A percentile compares a stretch with the other conserved stretches of the same genome.
phyloP scores from a whole-genome alignment of 2,888 invertebrate species.

The Camponotus fellah region DNA sequence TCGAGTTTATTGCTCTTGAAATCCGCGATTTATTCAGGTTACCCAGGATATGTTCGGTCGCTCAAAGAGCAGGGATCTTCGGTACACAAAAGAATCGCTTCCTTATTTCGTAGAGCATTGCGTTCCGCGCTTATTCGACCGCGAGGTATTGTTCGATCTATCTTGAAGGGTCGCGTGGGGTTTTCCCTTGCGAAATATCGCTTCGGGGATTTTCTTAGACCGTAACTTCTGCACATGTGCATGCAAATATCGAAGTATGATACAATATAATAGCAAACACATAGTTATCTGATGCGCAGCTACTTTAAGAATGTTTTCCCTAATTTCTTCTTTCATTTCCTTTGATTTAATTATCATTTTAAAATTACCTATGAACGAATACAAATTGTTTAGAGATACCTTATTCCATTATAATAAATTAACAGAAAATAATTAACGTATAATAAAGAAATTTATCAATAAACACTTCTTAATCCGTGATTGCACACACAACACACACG shows the following conservation, averaged over 20 bases:
- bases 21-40: conserved; percentile 74
- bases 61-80: conserved; percentile 64
- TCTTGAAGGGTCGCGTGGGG: background rate
- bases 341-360: too few relatives aligned
- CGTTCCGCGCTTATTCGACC: conserved; percentile 72
- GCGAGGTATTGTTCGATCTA: conserved; percentile 68
- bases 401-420: background rate
- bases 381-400: background rate
- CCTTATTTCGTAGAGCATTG: conserved; percentile 69
- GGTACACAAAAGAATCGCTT: conserved; percentile 74
- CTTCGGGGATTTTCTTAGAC: conserved; percentile 46
- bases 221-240: conserved; percentile 17
- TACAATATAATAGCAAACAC: conserved; percentile 39
- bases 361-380: too few relatives aligned
- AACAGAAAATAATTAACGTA: background rate
- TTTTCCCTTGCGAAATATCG: conserved; percentile 57
- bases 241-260: conserved; percentile 29
- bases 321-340: background rate
- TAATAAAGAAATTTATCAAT: background rate
- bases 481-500: background rate
- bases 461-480: background rate
- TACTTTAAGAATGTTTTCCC: conserved; percentile 6
- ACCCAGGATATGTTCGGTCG: conserved; percentile 66
- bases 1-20: conserved; percentile 70
- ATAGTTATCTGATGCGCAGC: conserved; percentile 12